Percentiles rank a stretch among this genome's conserved stretches.
These are phyloP conservation scores for Agelastica alni DNA, from an alignment of 2,888 invertebrate genomes.

Conservation along the genomic window DNA sequence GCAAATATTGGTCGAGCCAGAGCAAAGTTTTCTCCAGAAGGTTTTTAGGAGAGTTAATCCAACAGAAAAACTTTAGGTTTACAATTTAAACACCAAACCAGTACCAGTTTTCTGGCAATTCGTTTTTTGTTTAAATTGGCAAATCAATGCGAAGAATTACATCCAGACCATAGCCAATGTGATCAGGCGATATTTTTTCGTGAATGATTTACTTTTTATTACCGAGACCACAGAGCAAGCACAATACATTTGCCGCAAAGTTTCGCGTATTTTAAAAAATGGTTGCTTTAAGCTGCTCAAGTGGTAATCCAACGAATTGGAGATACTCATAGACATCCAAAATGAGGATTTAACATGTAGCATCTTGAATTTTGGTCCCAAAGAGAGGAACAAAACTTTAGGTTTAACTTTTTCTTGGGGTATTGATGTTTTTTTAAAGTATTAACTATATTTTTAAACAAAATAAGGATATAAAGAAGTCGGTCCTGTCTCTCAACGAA, in stretches of 20 bases:
- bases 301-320: too few species aligned
- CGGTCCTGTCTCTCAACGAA: neutral
- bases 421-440: too few species aligned
- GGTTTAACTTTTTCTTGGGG: too few species aligned
- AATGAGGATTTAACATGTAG: too few species aligned
- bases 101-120: neutral
- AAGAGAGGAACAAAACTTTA: too few species aligned
- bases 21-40: neutral
- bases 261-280: too few species aligned
- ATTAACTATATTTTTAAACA: neutral
- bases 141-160: neutral
- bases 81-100: neutral
- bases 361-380: too few species aligned
- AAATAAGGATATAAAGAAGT: neutral
- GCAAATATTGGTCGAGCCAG: neutral
- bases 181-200: neutral
- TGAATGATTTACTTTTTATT: neutral
- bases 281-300: too few species aligned
- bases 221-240: neutral
- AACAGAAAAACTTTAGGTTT: neutral
- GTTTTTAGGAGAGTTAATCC: neutral
- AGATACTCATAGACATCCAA: too few species aligned
- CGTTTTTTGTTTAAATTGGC: neutral
- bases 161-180: too few species aligned
- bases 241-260: too few species aligned